Conservation (phyloP, 2,888 invertebrate species). For the Heliconius sara region DNA sequence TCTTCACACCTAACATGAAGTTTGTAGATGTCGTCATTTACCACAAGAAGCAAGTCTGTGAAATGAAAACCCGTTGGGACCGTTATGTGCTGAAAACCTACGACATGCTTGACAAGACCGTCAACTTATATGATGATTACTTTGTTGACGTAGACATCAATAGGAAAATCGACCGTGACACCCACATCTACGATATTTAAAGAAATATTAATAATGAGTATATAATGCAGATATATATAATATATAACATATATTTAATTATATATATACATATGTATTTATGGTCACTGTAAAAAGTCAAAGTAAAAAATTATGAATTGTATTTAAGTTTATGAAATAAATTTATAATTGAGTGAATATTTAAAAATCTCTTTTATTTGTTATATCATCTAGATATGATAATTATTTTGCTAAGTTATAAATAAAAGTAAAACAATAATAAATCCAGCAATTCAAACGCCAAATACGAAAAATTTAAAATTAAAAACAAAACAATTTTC, state of each 20-base stretch:
- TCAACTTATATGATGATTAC: slow-evolving; percentile 56
- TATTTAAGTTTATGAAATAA: slow-evolving; percentile 17
- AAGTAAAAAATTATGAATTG: background rate
- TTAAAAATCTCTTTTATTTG: background rate
- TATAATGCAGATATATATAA: background rate
- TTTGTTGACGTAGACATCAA: slow-evolving; percentile 62
- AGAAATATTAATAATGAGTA: slow-evolving; percentile 3
- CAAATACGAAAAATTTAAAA: too few relatives aligned
- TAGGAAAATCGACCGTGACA: slow-evolving; percentile 44
- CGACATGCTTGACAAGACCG: slow-evolving; percentile 60
- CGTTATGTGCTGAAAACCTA: slow-evolving; percentile 67
- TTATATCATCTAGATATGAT: background rate
- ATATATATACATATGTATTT: slow-evolving; percentile 11
- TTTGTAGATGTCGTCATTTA: slow-evolving; percentile 86
- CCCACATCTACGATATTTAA: slow-evolving; percentile 41
- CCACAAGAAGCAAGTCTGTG: slow-evolving; percentile 81
- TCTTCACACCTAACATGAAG: slow-evolving; percentile 87
- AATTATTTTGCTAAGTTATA: too few relatives aligned
- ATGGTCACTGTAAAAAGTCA: too few relatives aligned
- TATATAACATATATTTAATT: slow-evolving; percentile 7
- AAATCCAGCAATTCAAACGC: too few relatives aligned
- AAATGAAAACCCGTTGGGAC: slow-evolving; percentile 74
- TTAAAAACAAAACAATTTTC: too few relatives aligned
- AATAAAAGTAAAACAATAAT: too few relatives aligned
- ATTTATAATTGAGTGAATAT: background rate